phyloP scores from a whole-genome alignment of 2,113 vertebrate genomes.

The Hoplias malabaricus region DNA sequence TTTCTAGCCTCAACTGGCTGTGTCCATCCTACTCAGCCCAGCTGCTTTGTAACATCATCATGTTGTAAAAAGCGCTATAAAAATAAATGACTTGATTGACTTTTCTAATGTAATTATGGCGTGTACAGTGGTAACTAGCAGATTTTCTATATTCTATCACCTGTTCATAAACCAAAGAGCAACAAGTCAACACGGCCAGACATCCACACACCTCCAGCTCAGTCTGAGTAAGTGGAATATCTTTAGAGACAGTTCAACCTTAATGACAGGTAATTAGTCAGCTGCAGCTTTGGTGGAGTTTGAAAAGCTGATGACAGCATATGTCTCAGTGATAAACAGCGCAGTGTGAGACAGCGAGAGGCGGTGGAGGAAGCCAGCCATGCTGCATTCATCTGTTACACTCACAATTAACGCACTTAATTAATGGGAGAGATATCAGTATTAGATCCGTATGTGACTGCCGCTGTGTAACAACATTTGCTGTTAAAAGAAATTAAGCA shows the following conservation, averaged over 20 bases:
- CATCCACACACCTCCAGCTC: slow-evolving; percentile 22
- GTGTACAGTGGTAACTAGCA: slow-evolving; percentile 4
- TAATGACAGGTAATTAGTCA: slow-evolving; percentile 54
- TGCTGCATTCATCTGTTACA: slow-evolving; percentile 54
- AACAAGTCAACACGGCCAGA: slow-evolving; percentile 32
- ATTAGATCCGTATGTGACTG: slow-evolving; percentile 53
- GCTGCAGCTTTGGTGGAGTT: slow-evolving; percentile 42
- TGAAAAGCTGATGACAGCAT: slow-evolving; percentile 48
- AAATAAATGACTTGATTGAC: no score
- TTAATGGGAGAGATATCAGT: slow-evolving; percentile 51
- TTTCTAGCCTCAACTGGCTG: slow-evolving; percentile 4
- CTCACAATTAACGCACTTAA: slow-evolving; percentile 56
- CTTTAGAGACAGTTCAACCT: slow-evolving; percentile 47
- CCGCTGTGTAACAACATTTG: slow-evolving; percentile 52
- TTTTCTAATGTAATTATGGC: slow-evolving; percentile 26
- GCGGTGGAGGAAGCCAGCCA: slow-evolving; percentile 49
- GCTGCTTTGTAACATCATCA: no score
- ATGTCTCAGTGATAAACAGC: slow-evolving; percentile 49
- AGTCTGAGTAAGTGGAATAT: slow-evolving; percentile 25
- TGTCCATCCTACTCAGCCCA: slow-evolving; percentile 32
- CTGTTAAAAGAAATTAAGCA: slow-evolving; percentile 52
- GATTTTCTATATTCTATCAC: slow-evolving; percentile 20
- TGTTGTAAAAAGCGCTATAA: no score
- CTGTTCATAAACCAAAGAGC: slow-evolving; percentile 6
- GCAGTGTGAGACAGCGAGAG: slow-evolving; percentile 29